Base-by-base conservation (phyloP, 2,113 vertebrate genomes). In the Ochotona princeps region DNA sequence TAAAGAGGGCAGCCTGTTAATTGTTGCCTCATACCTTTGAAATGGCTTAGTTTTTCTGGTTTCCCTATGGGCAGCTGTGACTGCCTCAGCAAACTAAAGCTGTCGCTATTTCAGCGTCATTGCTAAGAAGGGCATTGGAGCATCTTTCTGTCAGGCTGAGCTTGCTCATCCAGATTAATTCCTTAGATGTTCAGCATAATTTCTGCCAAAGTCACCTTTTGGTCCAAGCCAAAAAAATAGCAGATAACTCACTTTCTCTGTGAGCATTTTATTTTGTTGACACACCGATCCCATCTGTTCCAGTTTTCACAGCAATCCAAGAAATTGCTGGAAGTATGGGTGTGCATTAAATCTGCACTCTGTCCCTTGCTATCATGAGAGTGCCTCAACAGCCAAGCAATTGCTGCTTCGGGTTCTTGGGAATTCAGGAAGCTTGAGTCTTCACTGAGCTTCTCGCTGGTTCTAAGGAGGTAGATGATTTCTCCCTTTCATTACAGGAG, bases 141-240 rank as follows among this genome's bases (percentile, higher is more conserved):
- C 81, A 75, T 82, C 95, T 87, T 30, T 3, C 26, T 54, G 76
- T 81, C 83, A 74, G 91, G 30, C 83, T 92, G 92, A 89, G 80
- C 57, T 89, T 94, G 73, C 73, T 86, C 86, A 57, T 26, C 57
- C 89, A 74, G 61, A 91, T 91, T 76, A 83, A 90, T 82, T 84
- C 72, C 51, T 89, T 72, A 87, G 79, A 84, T 79, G 67, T 74
- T 84, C 76, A 70, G 83, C 61, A 61, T 65, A 32, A 51, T 89
- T 95, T 96, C 83, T 90, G 44, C 30, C 38, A 86, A 94, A 92
- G 61, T 87, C 70, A 80, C 83, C 66, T 97, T 96, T 89, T 0
- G 1, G 76, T 84, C 10, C 0, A 12, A 65, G 51, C 32, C 80
- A 89, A 89, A 93, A 89, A 89, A 93, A 57, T 17, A 38, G 61